A percentile compares a stretch with the other conserved stretches of the same genome.
Conservation (phyloP, 2,888 invertebrate genomes). For the Sturmia bella region DNA sequence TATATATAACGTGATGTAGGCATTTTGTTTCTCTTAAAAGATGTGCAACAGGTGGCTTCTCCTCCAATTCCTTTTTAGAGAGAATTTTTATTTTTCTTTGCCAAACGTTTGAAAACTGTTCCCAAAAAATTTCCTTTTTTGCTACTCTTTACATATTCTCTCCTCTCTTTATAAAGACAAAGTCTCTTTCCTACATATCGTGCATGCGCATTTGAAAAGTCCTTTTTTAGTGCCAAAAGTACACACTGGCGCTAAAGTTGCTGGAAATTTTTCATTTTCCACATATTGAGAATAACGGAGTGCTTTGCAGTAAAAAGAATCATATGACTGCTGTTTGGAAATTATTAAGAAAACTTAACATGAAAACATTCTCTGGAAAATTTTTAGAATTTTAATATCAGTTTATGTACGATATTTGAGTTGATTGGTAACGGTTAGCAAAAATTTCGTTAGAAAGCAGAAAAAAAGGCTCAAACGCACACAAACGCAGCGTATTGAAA, state of each 20-base stretch:
- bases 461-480: conserved; percentile 22
- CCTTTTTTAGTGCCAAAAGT: conserved; percentile 17
- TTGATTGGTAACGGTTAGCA: conserved; percentile 80
- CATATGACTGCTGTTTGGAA: conserved; percentile 34
- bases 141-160: not conserved
- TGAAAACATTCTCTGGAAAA: conserved; percentile 55
- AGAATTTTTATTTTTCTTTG: too few species aligned
- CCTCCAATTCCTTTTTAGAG: too few species aligned
- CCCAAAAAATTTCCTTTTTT: conserved; percentile 15
- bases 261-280: not conserved
- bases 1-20: too few species aligned
- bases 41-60: too few species aligned
- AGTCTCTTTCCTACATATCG: not conserved
- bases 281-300: not conserved
- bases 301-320: not conserved
- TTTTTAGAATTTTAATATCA: conserved; percentile 77
- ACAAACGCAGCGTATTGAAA: conserved; percentile 42
- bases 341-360: conserved; percentile 19
- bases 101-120: conserved; percentile 10
- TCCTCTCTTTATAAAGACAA: conserved; percentile 7
- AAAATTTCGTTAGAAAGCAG: conserved; percentile 30
- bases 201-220: conserved; percentile 10
- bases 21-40: too few species aligned
- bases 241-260: conserved; percentile 56
- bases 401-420: conserved; percentile 82